Percentiles rank a stretch among this genome's conserved stretches.
Evolutionary conservation across 2,888 invertebrate genomes (phyloP).

Genomic region (Caprella mutica): DNA sequence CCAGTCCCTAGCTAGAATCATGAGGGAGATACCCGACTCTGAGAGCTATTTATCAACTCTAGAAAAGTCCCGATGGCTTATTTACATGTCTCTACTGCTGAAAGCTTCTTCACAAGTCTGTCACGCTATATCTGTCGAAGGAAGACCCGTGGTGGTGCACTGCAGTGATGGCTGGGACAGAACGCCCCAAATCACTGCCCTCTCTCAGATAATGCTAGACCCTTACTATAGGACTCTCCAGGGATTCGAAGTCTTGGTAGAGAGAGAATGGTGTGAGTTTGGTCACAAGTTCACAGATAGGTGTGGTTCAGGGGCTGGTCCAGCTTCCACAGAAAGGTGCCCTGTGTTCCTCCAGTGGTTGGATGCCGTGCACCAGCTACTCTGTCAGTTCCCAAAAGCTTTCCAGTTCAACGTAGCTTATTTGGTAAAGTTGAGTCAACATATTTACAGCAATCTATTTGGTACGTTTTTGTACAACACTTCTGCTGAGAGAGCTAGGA

Average conservation of each 20-base stretch:
- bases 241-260: conserved; percentile 87
- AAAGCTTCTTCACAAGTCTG: conserved; percentile 69
- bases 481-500: conserved; percentile 55
- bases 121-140: conserved; percentile 65
- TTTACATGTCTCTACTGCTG: conserved; percentile 72
- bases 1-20: conserved; percentile 66
- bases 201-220: conserved; percentile 84
- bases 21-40: conserved; percentile 65
- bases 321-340: conserved; percentile 86
- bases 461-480: conserved; percentile 93
- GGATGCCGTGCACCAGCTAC: conserved; percentile 87
- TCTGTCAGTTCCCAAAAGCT: conserved; percentile 74
- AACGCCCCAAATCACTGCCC: conserved; percentile 89
- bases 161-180: conserved; percentile 99
- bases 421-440: conserved; percentile 85
- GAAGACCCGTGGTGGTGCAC: conserved; percentile 85
- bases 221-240: conserved; percentile 84
- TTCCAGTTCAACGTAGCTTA: conserved; percentile 93
- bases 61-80: conserved; percentile 83
- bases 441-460: conserved; percentile 90
- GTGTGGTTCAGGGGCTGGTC: conserved; percentile 60
- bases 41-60: conserved; percentile 73
- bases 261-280: conserved; percentile 94
- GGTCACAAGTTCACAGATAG: conserved; percentile 97
- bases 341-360: conserved; percentile 98